A percentile compares a stretch with the other conserved stretches of the same genome.
Conservation (phyloP, 2,113 vertebrate genomes). For the Campylorhamphus procurvoides region DNA sequence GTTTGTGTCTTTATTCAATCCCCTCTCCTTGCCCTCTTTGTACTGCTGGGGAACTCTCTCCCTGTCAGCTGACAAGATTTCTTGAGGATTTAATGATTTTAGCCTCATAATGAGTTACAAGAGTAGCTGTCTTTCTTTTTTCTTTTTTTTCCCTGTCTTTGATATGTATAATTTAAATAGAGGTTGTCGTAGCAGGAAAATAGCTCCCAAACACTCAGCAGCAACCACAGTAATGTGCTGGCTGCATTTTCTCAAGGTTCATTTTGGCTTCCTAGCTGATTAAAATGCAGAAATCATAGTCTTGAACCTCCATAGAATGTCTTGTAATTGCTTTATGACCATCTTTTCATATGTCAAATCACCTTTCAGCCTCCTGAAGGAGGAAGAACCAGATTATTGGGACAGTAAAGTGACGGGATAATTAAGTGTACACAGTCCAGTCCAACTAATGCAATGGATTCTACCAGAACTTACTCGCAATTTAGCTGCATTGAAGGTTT, state of each 20-base stretch:
- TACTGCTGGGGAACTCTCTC: not conserved
- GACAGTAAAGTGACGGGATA: not conserved
- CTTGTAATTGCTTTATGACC: not conserved
- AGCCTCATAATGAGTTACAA: not conserved
- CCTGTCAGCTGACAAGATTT: not conserved
- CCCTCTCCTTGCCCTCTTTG: not conserved
- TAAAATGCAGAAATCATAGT: not conserved
- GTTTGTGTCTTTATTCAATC: not conserved
- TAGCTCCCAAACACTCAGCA: not conserved
- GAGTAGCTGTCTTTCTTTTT: not conserved
- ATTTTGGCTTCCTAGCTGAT: not conserved
- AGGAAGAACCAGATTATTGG: not conserved
- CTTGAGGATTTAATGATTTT: not conserved
- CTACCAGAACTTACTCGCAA: not conserved
- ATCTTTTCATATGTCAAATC: not conserved
- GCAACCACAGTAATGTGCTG: not conserved
- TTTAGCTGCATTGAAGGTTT: not conserved
- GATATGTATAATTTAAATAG: not conserved
- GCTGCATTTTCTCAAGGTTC: not conserved
- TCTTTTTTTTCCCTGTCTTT: not conserved
- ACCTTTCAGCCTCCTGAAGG: not conserved
- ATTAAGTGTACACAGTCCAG: not conserved
- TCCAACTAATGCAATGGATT: not conserved
- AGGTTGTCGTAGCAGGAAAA: not conserved
- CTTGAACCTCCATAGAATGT: not conserved